A percentile compares a stretch with the other conserved stretches of the same genome.
These are phyloP conservation scores for Malacoctenus gilli DNA, from an alignment of 2,797 vertebrate genomes.

Conservation along the genomic window DNA sequence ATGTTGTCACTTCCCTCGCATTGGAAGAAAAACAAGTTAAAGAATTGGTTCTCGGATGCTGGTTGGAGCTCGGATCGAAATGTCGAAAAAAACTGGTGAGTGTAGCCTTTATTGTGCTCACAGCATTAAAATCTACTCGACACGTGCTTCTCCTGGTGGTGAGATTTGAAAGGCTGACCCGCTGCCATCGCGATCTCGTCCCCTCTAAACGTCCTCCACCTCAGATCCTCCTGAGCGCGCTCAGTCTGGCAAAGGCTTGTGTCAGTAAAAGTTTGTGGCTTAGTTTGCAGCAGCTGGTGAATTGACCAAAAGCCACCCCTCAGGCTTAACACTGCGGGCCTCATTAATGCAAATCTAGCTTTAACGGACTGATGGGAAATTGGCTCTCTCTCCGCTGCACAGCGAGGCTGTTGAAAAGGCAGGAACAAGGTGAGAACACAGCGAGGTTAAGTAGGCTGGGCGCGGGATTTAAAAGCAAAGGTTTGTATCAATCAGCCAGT, in stretches of 20 bases:
- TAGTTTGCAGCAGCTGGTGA: constrained; percentile 68
- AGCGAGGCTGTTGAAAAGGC: constrained; percentile 40
- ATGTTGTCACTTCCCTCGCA: too few relatives aligned
- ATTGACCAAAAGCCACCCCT: constrained; percentile 64
- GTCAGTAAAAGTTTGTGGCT: constrained; percentile 72
- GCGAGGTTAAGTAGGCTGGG: constrained; percentile 51
- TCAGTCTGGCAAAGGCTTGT: constrained; percentile 51
- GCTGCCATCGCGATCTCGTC: constrained; percentile 9
- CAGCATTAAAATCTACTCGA: background rate
- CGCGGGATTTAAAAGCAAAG: constrained; percentile 37
- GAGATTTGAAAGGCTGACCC: constrained; percentile 4
- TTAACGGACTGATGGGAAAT: constrained; percentile 62
- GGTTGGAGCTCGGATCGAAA: too few relatives aligned
- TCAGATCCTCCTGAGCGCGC: constrained; percentile 48
- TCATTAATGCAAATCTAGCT: constrained; percentile 82
- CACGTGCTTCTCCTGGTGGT: background rate
- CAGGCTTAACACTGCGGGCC: constrained; percentile 61
- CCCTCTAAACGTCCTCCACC: constrained; percentile 55
- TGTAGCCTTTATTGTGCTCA: background rate
- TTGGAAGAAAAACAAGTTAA: too few relatives aligned
- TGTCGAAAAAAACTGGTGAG: background rate
- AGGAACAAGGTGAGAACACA: constrained; percentile 54
- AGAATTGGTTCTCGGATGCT: too few relatives aligned
- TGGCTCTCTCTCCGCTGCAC: constrained; percentile 47
- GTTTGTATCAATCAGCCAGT: constrained; percentile 42